Evolutionary conservation across 2,888 invertebrate genomes (phyloP).

Genomic region (Chaetoderma sp.): DNA sequence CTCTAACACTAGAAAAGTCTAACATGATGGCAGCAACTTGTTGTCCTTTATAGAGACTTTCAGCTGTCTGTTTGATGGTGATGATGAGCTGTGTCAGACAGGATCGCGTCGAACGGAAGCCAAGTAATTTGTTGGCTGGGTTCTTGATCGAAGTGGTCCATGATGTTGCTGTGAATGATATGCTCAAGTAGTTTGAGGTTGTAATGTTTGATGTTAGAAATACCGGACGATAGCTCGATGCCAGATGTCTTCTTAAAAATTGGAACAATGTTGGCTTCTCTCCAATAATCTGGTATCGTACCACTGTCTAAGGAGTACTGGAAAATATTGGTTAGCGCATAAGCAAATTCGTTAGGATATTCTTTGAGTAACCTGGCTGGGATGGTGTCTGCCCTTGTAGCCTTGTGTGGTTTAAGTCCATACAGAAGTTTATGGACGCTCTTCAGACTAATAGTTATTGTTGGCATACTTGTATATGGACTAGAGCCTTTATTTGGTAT

Average conservation of each 20-base stretch:
- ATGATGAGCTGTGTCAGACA: slow-evolving; percentile 26
- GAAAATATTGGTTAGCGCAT: no score
- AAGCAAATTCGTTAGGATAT: no score
- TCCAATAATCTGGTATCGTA: slow-evolving; percentile 23
- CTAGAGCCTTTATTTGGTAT: no score
- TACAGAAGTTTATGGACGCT: slow-evolving; percentile 10
- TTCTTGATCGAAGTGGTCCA: slow-evolving; percentile 25
- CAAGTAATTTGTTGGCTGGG: slow-evolving; percentile 6
- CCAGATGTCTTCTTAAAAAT: slow-evolving; percentile 8
- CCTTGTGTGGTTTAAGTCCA: slow-evolving; percentile 15
- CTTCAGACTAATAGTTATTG: no score
- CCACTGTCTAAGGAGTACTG: slow-evolving; percentile 15
- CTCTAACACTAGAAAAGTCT: slow-evolving; percentile 20
- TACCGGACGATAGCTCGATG: slow-evolving; percentile 21
- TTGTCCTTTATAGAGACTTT: slow-evolving; percentile 17
- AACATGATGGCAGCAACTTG: slow-evolving; percentile 26
- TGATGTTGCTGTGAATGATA: no score
- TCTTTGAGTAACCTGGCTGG: no score
- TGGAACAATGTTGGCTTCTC: slow-evolving; percentile 23
- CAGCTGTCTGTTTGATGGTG: slow-evolving; percentile 22
- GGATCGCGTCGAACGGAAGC: slow-evolving; percentile 8
- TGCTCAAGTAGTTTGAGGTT: slow-evolving; percentile 27
- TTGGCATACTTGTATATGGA: no score
- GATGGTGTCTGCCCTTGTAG: slow-evolving; percentile 16
- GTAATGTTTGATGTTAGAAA: slow-evolving; percentile 27